Evolutionary conservation across 2,797 vertebrate species (phyloP).

Genomic region (Peromyscus attwateri): DNA sequence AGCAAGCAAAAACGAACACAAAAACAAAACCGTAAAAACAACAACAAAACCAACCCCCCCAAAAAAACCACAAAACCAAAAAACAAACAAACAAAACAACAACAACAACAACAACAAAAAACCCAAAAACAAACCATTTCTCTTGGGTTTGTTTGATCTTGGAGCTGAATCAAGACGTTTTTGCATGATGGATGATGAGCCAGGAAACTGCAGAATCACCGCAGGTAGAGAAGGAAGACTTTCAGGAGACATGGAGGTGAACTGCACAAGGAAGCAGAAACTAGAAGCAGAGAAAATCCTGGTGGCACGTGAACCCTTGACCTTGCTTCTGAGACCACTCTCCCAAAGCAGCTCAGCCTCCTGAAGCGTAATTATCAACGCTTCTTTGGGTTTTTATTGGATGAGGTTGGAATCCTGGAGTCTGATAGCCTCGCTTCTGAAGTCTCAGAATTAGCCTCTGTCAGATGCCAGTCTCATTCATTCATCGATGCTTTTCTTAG

Average conservation of each 20-base stretch:
- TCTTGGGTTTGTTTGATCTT: slow-evolving; percentile 25
- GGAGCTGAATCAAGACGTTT: slow-evolving; percentile 21
- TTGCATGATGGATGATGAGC: slow-evolving; percentile 17
- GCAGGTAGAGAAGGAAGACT: slow-evolving; percentile 12
- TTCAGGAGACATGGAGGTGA: slow-evolving; percentile 29
- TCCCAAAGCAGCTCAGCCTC: neutral
- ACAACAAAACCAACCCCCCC: no score
- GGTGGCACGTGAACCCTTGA: neutral
- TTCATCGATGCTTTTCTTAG: slow-evolving; percentile 52
- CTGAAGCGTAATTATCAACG: slow-evolving; percentile 16
- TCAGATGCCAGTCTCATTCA: slow-evolving; percentile 41
- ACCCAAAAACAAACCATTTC: neutral
- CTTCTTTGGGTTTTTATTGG: slow-evolving; percentile 55
- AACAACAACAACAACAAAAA: no score
- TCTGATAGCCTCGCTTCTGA: slow-evolving; percentile 44
- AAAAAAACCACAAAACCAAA: neutral
- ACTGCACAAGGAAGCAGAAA: slow-evolving; percentile 43
- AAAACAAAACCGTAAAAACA: no score
- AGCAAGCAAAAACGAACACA: no score
- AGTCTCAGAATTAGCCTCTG: slow-evolving; percentile 49
- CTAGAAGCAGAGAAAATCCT: slow-evolving; percentile 30
- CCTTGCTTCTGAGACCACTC: neutral
- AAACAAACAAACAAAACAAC: no score
- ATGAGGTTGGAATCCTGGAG: slow-evolving; percentile 32
- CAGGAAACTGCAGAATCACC: slow-evolving; percentile 53